These are phyloP conservation scores for Idris sp. DNA, from an alignment of 1,140 invertebrate species.

Conservation along the genomic window DNA sequence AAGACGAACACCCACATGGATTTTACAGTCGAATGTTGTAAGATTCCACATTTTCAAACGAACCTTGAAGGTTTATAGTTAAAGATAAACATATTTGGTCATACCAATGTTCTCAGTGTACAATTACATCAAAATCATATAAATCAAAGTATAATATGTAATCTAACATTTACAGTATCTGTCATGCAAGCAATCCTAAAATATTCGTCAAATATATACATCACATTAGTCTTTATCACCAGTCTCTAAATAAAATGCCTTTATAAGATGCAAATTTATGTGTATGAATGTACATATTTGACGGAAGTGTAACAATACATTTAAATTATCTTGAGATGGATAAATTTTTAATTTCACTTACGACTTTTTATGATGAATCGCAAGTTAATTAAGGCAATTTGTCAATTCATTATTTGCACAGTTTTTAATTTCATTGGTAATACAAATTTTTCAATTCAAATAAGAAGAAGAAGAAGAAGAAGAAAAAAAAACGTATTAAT, in stretches of 20 bases:
- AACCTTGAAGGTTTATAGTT: constrained; percentile 33
- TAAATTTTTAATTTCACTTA: constrained; percentile 25
- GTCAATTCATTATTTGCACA: too few species aligned
- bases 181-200: constrained; percentile 29
- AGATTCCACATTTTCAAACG: constrained; percentile 42
- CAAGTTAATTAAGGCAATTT: constrained; percentile 5
- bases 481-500: too few species aligned
- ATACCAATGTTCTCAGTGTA: constrained; percentile 59
- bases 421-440: too few species aligned
- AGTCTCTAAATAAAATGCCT: constrained; percentile 14
- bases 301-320: constrained; percentile 19
- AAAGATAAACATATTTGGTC: constrained; percentile 43
- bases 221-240: constrained; percentile 47
- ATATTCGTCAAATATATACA: constrained; percentile 36
- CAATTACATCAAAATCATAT: constrained; percentile 47
- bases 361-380: neutral
- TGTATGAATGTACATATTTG: constrained; percentile 36
- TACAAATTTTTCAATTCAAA: too few species aligned
- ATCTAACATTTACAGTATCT: constrained; percentile 31
- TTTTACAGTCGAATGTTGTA: constrained; percentile 20
- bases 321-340: neutral
- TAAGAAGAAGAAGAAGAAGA: too few species aligned
- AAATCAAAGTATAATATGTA: constrained; percentile 32
- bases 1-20: constrained; percentile 55
- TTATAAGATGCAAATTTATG: constrained; percentile 37